Evolutionary conservation across 1,140 invertebrate species (phyloP), one percentile per base, ranked within the genome.

Genomic region (Drosophila leontia): DNA sequence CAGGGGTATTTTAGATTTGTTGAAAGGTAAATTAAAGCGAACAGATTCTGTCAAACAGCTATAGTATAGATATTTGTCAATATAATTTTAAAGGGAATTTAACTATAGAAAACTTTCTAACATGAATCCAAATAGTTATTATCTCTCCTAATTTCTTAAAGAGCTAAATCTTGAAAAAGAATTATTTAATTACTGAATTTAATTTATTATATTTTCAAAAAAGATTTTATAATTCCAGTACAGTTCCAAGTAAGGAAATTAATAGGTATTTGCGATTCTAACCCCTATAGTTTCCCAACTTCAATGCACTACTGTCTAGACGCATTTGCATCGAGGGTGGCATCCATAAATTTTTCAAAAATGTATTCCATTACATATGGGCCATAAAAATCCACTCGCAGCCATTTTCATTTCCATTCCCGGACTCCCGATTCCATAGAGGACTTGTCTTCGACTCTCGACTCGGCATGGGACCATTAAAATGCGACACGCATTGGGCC

Each of bases 401-500:
- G 37, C 58, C 44, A 67, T 55, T 70, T 39, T 67, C 39, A 65
- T 61, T 37, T 34, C 19, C 59, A 62, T 53, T 37, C 42, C 58
- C 29, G 41, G 48, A 32, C 58, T 48, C 7, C 29, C 47, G 59
- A 53, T 44, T 41, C 48, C 63, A 39, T 19, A 17, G 47, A 67
- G 67, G 53, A 50, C 23, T 53, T 35, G 56, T 32, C 44, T 62
- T 63, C 76, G 65, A 48, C 75, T 68, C 26, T 51, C 53, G 19
- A 45, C 32, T 35, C 42, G 58, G 23, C 55, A 15, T 35, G 29
- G 53, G 17, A 56, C 65, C 74, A 88, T 88, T 88, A 88, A 88
- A 88, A 88, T 88, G 84, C 81, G 83, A 63, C 85, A 79, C 78
- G 86, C 85, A 90, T 90, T 84, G 74, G 53, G 65, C 65, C 47